Evolutionary conservation across 2,797 vertebrate genomes (phyloP).

Genomic region (Gastrophryne carolinensis): DNA sequence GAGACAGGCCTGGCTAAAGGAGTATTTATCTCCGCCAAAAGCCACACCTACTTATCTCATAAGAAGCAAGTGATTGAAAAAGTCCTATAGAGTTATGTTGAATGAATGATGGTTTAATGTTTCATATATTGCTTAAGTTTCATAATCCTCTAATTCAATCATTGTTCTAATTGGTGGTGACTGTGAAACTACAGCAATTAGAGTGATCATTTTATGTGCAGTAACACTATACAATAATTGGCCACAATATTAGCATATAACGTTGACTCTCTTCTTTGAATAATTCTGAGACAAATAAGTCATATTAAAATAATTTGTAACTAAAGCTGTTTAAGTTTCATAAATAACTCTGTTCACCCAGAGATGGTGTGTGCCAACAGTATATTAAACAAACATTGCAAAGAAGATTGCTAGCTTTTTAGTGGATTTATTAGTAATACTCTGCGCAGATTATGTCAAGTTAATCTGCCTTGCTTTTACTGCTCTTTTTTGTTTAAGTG

Average conservation of each 20-base stretch:
- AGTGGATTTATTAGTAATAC: too few relatives aligned
- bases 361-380: not conserved
- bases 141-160: not conserved
- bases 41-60: too few relatives aligned
- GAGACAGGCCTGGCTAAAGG: too few relatives aligned
- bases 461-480: too few relatives aligned
- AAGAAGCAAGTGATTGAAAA: too few relatives aligned
- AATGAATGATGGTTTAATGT: too few relatives aligned
- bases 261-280: not conserved
- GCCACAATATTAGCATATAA: not conserved
- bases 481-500: too few relatives aligned
- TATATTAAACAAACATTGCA: slow-evolving; percentile 14
- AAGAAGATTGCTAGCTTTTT: not conserved
- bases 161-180: not conserved
- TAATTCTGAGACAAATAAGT: not conserved
- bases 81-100: too few relatives aligned
- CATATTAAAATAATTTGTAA: not conserved
- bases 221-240: slow-evolving; percentile 3
- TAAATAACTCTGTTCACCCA: not conserved
- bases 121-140: too few relatives aligned
- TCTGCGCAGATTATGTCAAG: too few relatives aligned
- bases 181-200: too few relatives aligned
- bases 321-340: not conserved
- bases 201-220: not conserved
- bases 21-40: too few relatives aligned